Conservation (phyloP, 2,797 vertebrate genomes). For the Pangasius mekongensis region DNA sequence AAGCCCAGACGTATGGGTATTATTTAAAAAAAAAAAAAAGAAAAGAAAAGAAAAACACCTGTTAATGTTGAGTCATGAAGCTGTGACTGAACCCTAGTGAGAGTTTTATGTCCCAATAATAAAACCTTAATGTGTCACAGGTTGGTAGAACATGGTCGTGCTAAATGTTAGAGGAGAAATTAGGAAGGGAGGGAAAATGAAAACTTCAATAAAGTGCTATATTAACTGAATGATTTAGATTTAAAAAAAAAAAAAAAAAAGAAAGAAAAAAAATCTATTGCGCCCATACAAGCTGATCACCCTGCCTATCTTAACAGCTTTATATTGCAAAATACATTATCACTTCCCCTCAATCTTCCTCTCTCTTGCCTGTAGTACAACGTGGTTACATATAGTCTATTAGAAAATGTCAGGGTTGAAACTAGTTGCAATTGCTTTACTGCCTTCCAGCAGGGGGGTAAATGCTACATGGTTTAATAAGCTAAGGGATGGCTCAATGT, state of each 20-base stretch:
- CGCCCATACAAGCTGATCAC: background rate
- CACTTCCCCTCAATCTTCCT: background rate
- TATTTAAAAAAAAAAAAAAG: background rate
- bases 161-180: background rate
- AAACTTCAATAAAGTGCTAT: slow-evolving; percentile 50
- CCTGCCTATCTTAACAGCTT: background rate
- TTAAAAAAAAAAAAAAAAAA: background rate
- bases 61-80: background rate
- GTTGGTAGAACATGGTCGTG: no score
- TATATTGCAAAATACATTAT: background rate
- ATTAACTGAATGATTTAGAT: background rate
- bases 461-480: background rate
- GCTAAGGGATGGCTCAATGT: background rate
- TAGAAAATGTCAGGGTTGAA: background rate
- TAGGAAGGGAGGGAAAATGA: slow-evolving; percentile 1
- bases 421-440: background rate
- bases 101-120: background rate
- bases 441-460: background rate
- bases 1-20: background rate
- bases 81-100: background rate
- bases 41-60: no score
- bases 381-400: background rate
- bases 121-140: background rate
- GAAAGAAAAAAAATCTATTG: background rate
- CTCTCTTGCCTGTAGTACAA: background rate